Evolutionary conservation across 1,140 invertebrate genomes (phyloP), one percentile per base, ranked within the genome.

Genomic region (Chymomyza costata): DNA sequence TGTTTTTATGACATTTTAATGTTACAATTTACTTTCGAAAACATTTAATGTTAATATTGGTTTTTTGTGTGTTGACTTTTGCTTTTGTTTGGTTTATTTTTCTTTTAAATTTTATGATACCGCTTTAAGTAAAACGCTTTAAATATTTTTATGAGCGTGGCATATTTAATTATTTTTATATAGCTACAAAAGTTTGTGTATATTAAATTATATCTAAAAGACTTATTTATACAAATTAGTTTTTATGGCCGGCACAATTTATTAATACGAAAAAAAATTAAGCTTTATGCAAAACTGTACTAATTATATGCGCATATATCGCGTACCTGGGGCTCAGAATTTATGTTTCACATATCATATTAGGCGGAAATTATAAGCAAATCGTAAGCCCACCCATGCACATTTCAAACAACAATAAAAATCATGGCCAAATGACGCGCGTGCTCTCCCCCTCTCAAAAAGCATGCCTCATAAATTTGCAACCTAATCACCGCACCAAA

Each of bases 101-200:
- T n/a, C n/a, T n/a, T n/a, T n/a, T n/a, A 28, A 32, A 38, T 47
- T 65, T 62, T 49, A 59, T 70, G 56, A 49, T 34, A 55, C 60
- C 64, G 8, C 3, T n/a, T 44, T 32, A 25, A 6, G 17, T 37
- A 58, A 54, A 63, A 52, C 40, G 52, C 44, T 53, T 41, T 30
- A 68, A 53, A 39, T 14, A 34, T 38, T 64, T 76, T 76, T 67
- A 76, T 58, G 62, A 66, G 54, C 66, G 48, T 46, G 45, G 39
- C 66, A 64, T 65, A 71, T 78, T 76, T 76, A 76, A 76, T 78
- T 76, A 71, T 57, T 66, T 76, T 76, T 66, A 78, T 78, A 58
- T 47, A 44, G 44, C 32, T 35, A 35, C 45, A 44, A 38, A 69
- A 65, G 37, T 21, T 40, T 41, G 35, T n/a, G n/a, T n/a, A n/a